A percentile compares a stretch with the other conserved stretches of the same genome.
Conservation (phyloP, 2,888 invertebrate genomes). For the Ptychoptera albimana region DNA sequence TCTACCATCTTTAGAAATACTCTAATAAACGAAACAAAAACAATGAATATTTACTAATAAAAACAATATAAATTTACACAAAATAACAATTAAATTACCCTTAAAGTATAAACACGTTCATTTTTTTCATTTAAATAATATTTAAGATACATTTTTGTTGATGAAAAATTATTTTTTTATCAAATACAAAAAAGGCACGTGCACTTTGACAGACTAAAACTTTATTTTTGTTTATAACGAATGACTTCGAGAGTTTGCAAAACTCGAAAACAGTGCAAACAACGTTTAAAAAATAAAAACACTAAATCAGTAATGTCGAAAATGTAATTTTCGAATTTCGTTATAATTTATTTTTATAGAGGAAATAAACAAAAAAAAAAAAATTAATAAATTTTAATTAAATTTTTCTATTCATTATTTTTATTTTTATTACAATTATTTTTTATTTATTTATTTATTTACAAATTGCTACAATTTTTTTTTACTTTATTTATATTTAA, state of each 20-base stretch:
- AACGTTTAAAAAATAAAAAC: neutral
- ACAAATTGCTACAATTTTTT: too few species aligned
- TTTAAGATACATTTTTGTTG: conserved; percentile 52
- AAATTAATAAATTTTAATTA: too few species aligned
- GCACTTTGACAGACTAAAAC: conserved; percentile 5
- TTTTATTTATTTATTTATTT: too few species aligned
- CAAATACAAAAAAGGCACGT: neutral
- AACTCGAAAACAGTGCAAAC: neutral
- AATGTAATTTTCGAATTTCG: too few species aligned
- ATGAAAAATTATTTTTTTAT: neutral
- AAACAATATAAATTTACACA: neutral
- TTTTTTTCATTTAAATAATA: conserved; percentile 62
- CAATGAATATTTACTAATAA: conserved; percentile 1
- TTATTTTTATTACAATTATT: too few species aligned
- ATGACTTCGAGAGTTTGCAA: conserved; percentile 4
- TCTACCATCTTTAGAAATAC: conserved; percentile 56
- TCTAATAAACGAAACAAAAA: conserved; percentile 38
- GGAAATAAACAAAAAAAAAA: too few species aligned
- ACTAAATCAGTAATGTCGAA: too few species aligned
- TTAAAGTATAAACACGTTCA: conserved; percentile 69
- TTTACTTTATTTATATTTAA: too few species aligned
- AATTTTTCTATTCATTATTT: too few species aligned
- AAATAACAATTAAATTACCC: conserved; percentile 47
- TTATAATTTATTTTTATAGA: too few species aligned
- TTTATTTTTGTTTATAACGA: conserved; percentile 5